These are phyloP conservation scores for Petrocephalus microphthalmus DNA, from an alignment of 2,113 vertebrate species.

Conservation along the genomic window DNA sequence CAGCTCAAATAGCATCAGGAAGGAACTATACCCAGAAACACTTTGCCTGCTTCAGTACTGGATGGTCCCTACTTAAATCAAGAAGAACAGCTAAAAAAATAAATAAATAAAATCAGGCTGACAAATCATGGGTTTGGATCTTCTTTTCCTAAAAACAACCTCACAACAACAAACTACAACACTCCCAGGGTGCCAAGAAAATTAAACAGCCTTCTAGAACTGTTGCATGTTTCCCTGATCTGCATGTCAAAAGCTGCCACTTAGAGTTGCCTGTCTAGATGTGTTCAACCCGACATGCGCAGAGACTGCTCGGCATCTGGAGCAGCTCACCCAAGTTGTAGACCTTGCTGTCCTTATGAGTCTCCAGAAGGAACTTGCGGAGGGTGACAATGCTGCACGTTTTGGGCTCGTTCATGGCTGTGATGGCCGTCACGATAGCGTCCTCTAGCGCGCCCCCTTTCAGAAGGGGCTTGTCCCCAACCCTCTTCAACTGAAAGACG, in stretches of 20 bases:
- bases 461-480: slow-evolving; percentile 80
- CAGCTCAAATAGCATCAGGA: neutral
- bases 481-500: slow-evolving; percentile 77
- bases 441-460: slow-evolving; percentile 83
- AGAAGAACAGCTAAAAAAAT: neutral
- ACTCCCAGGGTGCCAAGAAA: neutral
- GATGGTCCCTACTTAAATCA: neutral
- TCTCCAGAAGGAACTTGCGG: slow-evolving; percentile 82
- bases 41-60: neutral
- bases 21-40: neutral
- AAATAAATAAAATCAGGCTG: too few species aligned
- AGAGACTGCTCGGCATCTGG: neutral
- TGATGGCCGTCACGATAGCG: slow-evolving; percentile 88
- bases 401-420: slow-evolving; percentile 98
- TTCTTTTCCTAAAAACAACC: neutral
- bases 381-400: slow-evolving; percentile 89
- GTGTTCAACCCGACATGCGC: neutral
- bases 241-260: neutral
- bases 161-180: neutral
- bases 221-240: neutral
- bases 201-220: neutral
- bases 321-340: slow-evolving; percentile 74
- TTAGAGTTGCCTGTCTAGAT: neutral
- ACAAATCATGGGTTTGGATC: neutral
- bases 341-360: slow-evolving; percentile 81